Evolutionary conservation across 2,888 invertebrate species (phyloP), one percentile per base, ranked within the genome.

Genomic region (Drosophila stalkeri): DNA sequence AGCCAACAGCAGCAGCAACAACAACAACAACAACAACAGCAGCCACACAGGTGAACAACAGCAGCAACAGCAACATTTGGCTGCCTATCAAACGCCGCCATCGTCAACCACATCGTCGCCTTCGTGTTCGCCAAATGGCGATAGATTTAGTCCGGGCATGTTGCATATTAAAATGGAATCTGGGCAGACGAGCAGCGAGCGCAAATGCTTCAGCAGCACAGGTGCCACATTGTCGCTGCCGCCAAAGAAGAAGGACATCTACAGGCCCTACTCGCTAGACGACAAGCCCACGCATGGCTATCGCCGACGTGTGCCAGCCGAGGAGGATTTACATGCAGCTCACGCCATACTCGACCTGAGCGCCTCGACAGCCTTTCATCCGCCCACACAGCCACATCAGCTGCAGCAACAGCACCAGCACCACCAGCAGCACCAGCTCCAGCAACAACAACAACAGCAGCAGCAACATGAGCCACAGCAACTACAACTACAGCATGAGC

Each of bases 211-310:
- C 92, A 97, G 97, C 60, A 97, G 97, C 93, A 97, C 97, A 18
- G 97, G 97, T 52, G 95, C 96, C n/a, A 95, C 96, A 44, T 94
- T 97, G 33, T 96, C 97, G 68, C 93, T 97, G 90, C 97, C 98
- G 76, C 97, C 97, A 4, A 97, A 97, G 93, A 97, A 97, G 93
- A 97, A 97, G 93, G 97, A 98, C 93, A 97, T 98, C 87, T 98
- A 97, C 93, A 94, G 97, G 75, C 98, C 98, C 1, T 98, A 98
- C 93, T 97, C 97, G 77, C 93, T 96, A 78, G 96, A 95, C 74
- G 95, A 96, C 86, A 95, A 95, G 89, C 94, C 95, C 20, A 57
- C 77, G 41, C 89, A 81, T 16, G 88, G 79, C 23, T 89, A 84
- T 65, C 76, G 86, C 20, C 59, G 77, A 23, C 93, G 95, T 60